A percentile compares a stretch with the other conserved stretches of the same genome.
Conservation (phyloP, 2,113 vertebrate genomes). For the Cyanocitta stelleri region DNA sequence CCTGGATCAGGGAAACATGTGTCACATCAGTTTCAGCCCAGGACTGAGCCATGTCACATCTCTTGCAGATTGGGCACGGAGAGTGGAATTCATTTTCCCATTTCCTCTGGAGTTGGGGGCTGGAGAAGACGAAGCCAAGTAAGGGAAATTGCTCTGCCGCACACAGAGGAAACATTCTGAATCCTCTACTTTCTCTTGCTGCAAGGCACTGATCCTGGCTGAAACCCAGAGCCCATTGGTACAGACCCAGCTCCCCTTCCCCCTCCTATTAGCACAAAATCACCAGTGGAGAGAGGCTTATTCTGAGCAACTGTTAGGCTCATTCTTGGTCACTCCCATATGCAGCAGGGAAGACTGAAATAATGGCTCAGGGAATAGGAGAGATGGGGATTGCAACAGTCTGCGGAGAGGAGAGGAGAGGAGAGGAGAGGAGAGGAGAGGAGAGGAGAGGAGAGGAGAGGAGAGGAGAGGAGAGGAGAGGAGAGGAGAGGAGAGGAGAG, state of each 20-base stretch:
- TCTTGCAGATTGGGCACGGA: background rate
- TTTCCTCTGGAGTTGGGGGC: background rate
- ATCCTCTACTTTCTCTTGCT: background rate
- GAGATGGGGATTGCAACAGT: background rate
- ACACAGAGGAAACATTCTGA: conserved; percentile 2
- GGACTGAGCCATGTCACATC: conserved; percentile 27
- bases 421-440: background rate
- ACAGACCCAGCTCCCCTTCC: background rate
- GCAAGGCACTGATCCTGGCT: background rate
- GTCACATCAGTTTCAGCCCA: conserved; percentile 18
- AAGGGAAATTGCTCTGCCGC: background rate
- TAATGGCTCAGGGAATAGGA: background rate
- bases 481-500: too few species aligned
- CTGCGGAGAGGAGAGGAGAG: background rate
- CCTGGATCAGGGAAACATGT: conserved; percentile 8
- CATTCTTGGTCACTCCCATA: background rate
- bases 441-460: background rate
- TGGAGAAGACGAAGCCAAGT: background rate
- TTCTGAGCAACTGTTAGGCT: background rate
- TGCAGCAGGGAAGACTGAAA: background rate
- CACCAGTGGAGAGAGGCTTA: background rate
- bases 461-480: background rate
- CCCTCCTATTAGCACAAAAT: background rate
- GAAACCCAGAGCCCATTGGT: background rate
- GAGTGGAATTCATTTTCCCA: conserved; percentile 34